Evolutionary conservation across 53 echinoderm and acorn worm genomes (phyloP), one percentile per base, ranked within the genome.

Genomic region (Temnopleurus reevesii): DNA sequence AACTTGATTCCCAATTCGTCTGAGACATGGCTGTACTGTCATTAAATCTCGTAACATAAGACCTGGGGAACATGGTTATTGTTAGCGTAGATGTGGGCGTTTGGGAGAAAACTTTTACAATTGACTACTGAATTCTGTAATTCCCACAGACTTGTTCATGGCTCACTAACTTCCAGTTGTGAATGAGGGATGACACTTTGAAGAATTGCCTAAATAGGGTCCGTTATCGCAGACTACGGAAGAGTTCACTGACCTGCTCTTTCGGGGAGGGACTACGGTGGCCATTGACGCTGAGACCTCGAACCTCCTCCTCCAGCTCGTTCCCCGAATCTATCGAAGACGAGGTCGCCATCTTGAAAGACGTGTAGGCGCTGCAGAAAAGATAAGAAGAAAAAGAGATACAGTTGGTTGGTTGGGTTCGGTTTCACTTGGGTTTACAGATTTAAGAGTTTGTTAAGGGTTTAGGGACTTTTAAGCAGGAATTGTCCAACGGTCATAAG

Each of bases 281-380:
- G 60, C 85, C 60, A 60, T 60, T 85, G 19, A 85, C 60, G 8
- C 85, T 85, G 12, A 85, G 85, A 4, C 85, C 85, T 85, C 85
- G 85, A 3, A 85, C 85, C 59, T 85, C 85, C 85, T 85, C 85
- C 4, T 85, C 85, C 7, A 85, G 60, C 15, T 85, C 85, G 17
- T 85, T 85, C 59, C 85, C 85, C 23, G 85, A 59, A 45, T 85
- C 85, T 43, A 85, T 46, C 19, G 85, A 85, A n/a, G n/a, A n/a
- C 54, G 83, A 53, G 54, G 83, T 56, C 61, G 85, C 85, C 85
- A 85, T 85, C 59, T 85, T 85, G 85, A 85, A 85, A 60, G 85
- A 85, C 23, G 85, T 60, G 85, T 85, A 85, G n/a, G 85, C 85
- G 25, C 85, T 85, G 59, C 60, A 45, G 1, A 55, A 35, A 51